Base-by-base conservation (phyloP, 2,888 invertebrate species). In the Diploptera punctata region DNA sequence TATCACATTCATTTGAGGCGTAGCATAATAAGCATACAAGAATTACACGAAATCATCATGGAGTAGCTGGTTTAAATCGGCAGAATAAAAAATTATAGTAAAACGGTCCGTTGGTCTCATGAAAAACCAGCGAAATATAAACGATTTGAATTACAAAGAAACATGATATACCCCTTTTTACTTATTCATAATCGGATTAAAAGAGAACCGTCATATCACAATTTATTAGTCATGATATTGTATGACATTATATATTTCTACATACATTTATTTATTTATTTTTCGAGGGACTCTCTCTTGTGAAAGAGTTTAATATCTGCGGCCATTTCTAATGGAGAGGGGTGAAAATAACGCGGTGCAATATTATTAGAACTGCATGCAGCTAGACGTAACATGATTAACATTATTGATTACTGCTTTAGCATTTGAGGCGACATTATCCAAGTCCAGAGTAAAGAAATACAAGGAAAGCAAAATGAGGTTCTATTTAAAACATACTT, bases 401-500 rank as follows among this genome's bases (percentile, higher is more conserved):
- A 44, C 68, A 68, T 60, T 72, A 72, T 72, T 60, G 71, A 72
- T 68, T 60, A n/a, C n/a, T n/a, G 44, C 70, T 29, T 13, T 29
- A 44, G 2, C 49, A 33, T 16, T 29, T 16, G n/a, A n/a, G n/a
- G n/a, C n/a, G n/a, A n/a, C n/a, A n/a, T n/a, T n/a, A n/a, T n/a
- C n/a, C n/a, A n/a, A n/a, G n/a, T n/a, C n/a, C n/a, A n/a, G n/a
- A n/a, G n/a, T n/a, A n/a, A n/a, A n/a, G n/a, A n/a, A n/a, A n/a
- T n/a, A n/a, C n/a, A n/a, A n/a, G n/a, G n/a, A n/a, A n/a, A n/a
- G n/a, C n/a, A n/a, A n/a, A n/a, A n/a, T n/a, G n/a, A n/a, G n/a
- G 33, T 33, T 10, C 10, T 33, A 33, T 33, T 33, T 33, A 5
- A 7, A 33, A 10, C 33, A 5, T 33, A 10, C 33, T 10, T 33